Evolutionary conservation across 1,140 invertebrate species (phyloP).

Genomic region (Drosophila teissieri): DNA sequence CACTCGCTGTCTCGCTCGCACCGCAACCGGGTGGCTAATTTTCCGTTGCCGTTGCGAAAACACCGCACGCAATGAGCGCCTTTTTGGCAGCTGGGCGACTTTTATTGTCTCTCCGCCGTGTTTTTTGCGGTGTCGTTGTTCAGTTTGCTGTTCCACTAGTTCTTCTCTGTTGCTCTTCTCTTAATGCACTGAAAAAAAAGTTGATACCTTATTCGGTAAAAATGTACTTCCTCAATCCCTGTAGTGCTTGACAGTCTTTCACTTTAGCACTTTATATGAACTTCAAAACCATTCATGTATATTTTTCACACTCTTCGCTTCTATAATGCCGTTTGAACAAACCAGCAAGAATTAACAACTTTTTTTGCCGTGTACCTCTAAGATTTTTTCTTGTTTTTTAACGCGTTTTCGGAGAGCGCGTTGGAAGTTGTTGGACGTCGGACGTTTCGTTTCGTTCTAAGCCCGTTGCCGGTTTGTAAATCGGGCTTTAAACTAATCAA

Average conservation of each 20-base stretch:
- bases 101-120: constrained; percentile 66
- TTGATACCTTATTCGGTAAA: no score
- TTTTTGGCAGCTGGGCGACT: constrained; percentile 76
- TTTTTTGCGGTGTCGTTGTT: constrained; percentile 40
- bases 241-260: no score
- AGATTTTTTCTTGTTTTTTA: constrained; percentile 14
- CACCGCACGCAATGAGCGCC: constrained; percentile 78
- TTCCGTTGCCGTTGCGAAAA: constrained; percentile 69
- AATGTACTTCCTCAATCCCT: no score
- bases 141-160: constrained; percentile 27
- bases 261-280: no score
- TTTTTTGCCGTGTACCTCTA: constrained; percentile 20
- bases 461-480: constrained; percentile 63
- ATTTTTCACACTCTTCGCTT: no score
- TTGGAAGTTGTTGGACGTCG: constrained; percentile 53
- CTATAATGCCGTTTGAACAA: background rate
- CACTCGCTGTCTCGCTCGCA: background rate
- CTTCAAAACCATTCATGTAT: no score
- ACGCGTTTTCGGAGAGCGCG: constrained; percentile 29
- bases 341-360: background rate
- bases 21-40: constrained; percentile 46
- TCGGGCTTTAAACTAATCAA: constrained; percentile 81
- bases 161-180: constrained; percentile 2
- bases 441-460: constrained; percentile 69
- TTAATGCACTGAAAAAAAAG: constrained; percentile 1